Evolutionary conservation across 2,797 vertebrate species (phyloP), one percentile per base, ranked within the genome.

Genomic region (Gadopsis bispinosus): DNA sequence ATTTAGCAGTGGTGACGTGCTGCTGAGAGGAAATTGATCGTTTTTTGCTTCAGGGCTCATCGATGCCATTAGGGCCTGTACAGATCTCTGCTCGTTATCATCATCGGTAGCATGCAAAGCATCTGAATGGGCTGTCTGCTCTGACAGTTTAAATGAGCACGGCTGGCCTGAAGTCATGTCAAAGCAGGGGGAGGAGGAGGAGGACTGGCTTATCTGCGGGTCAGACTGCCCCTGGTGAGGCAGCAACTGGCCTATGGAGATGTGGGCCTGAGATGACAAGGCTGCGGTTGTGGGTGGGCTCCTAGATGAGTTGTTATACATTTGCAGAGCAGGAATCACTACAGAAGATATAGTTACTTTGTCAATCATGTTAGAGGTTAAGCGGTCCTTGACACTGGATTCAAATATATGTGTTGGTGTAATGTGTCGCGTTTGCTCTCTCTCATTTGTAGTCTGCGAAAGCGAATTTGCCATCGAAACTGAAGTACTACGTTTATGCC

Each of bases 61-160:
- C 79, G 82, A 82, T 82, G 85, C 54, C 41, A 26, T 87, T 67
- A 69, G 60, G 19, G 60, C 67, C 64, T 68, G 62, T 48, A 50
- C 72, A 78, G 85, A 80, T 89, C 77, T 75, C 41, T 78, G 82
- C 72, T 88, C 17, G 48, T 90, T 92, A 91, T 81, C 76, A 58
- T 90, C 83, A 89, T 80, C 66, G 17, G 80, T 72, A 56, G 73
- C 74, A 83, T 69, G 69, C 56, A 68, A 70, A 84, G 81, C 61
- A 74, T 89, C 50, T 65, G 72, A 79, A 85, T 70, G 69, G 51
- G 59, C 74, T 55, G 73, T 77, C 72, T 61, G 65, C 65, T 56
- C 63, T 81, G 83, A 83, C 76, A 69, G 84, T 73, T 75, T 81
- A 75, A 87, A 84, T 84, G 84, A 87, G 81, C 77, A 75, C 14